Base-by-base conservation (phyloP, 1,140 invertebrate species). In the Bilobella aurantiaca region DNA sequence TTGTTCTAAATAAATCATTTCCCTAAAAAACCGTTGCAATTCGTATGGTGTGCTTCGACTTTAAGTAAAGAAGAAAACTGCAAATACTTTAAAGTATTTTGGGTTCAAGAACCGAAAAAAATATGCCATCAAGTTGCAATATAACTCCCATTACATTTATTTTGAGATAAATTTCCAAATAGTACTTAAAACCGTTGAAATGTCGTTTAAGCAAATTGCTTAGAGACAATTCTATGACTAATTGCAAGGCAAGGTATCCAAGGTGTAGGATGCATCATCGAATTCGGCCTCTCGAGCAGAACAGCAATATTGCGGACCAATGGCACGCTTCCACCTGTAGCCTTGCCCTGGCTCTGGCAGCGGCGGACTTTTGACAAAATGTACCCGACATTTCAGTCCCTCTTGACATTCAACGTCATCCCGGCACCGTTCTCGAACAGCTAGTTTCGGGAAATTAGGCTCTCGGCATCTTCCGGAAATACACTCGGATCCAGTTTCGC, bases 301-400 rank as follows among this genome's bases (percentile, higher is more conserved):
- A 53, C 49, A 53, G 49, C 49, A 53, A 12, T 23, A 53, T 23
- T 53, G 49, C 3, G 49, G 49, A 12, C 49, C 49, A 53, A 53
- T 53, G 23, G 49, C 49, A 53, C 49, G 49, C 21, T 53, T 53
- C n/a, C n/a, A n/a, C n/a, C n/a, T n/a, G n/a, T n/a, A n/a, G 21
- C 49, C 49, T 18, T 23, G 49, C 14, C 5, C 23, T 16, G 3
- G 5, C 5, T 12, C 12, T 8, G 49, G 49, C 8, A 53, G 49
- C 5, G 49, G 49, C 49, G 8, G 12, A 23, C 49, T 53, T 5
- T 12, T 5, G 5, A 53, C 49, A 53, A 53, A 53, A 23, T 53
- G 49, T 8, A 23, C 12, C 5, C 49, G 49, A 53, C 49, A 53
- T 53, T 53, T 53, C 23, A 53, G 23, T 23, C 23, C 49, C 21